phyloP scores from a whole-genome alignment of 2,888 invertebrate species.

The Lobophora halterata region DNA sequence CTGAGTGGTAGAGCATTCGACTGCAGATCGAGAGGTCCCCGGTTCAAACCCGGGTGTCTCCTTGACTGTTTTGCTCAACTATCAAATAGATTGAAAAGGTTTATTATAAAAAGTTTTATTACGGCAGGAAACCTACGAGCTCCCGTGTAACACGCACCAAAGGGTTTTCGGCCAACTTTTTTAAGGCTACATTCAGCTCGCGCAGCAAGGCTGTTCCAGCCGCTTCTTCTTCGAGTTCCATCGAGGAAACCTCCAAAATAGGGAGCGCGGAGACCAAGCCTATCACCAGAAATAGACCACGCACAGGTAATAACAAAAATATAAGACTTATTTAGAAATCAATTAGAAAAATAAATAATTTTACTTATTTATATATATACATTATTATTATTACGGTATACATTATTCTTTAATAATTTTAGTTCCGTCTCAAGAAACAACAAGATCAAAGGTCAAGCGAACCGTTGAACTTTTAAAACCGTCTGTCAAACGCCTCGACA shows the following conservation, averaged over 20 bases:
- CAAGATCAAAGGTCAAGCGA: conserved; percentile 49
- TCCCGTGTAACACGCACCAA: conserved; percentile 37
- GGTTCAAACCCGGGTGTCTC: conserved; percentile 80
- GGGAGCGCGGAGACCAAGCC: conserved; percentile 77
- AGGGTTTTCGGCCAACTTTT: conserved; percentile 68
- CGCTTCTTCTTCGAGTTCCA: conserved; percentile 42
- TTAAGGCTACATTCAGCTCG: conserved; percentile 73
- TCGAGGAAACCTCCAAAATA: conserved; percentile 70
- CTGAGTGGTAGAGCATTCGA: conserved; percentile 80
- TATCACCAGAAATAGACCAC: conserved; percentile 71
- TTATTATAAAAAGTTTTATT: conserved; percentile 21
- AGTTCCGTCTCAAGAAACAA: conserved; percentile 44
- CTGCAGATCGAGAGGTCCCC: conserved; percentile 80
- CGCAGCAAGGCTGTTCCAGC: conserved; percentile 69
- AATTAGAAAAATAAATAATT: no score
- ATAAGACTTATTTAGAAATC: no score
- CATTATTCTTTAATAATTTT: conserved; percentile 27
- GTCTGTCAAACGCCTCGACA: conserved; percentile 45
- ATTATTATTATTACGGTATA: no score
- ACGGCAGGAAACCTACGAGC: conserved; percentile 47
- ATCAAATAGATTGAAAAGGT: no score
- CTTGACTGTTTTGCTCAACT: conserved; percentile 38
- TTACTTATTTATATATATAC: no score
- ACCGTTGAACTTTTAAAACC: conserved; percentile 48
- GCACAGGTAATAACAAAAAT: conserved; percentile 54